Conservation (phyloP, 1,140 invertebrate genomes). For the Dreissena rostriformis region DNA sequence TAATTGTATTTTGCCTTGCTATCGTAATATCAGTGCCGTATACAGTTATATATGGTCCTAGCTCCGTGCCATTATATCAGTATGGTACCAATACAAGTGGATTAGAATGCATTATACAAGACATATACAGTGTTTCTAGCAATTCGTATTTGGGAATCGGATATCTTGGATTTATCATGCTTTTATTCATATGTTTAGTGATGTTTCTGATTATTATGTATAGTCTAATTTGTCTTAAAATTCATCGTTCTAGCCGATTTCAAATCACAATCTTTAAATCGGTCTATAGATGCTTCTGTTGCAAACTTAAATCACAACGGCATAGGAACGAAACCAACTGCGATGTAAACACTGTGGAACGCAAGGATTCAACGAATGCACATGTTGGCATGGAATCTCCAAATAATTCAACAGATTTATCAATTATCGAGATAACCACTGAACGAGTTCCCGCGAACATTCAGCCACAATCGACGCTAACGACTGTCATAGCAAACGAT, state of each 20-base stretch:
- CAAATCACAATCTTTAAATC: neutral
- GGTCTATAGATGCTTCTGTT: neutral
- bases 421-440: neutral
- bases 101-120: slow-evolving; percentile 45
- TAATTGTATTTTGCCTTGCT: slow-evolving; percentile 16
- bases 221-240: neutral
- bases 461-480: neutral
- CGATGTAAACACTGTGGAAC: too few relatives aligned
- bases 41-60: slow-evolving; percentile 32
- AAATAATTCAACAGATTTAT: neutral
- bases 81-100: slow-evolving; percentile 1
- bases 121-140: neutral
- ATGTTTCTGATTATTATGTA: neutral
- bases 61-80: neutral
- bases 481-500: neutral
- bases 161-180: neutral
- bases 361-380: neutral
- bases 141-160: neutral
- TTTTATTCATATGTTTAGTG: neutral
- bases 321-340: too few relatives aligned
- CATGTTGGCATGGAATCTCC: neutral
- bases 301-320: neutral
- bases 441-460: neutral
- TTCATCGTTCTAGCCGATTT: neutral
- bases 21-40: slow-evolving; percentile 41